Evolutionary conservation across 2,113 vertebrate species (phyloP).

Genomic region (Sebastes schlegelii): DNA sequence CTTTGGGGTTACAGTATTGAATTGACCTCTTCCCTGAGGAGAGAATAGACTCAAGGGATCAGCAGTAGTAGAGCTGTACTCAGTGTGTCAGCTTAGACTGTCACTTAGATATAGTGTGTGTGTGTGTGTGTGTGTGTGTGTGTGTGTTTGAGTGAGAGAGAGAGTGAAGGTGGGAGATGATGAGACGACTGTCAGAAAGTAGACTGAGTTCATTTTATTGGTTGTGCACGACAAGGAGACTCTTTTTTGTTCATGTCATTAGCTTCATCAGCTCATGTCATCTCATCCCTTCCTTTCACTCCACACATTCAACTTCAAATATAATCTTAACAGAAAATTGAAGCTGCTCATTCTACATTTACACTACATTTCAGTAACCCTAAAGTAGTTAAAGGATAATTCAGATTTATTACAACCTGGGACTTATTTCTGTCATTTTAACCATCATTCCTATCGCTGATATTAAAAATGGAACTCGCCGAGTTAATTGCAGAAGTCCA

Average conservation of each 20-base stretch:
- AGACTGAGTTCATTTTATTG: conserved; percentile 45
- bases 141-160: neutral
- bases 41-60: conserved; percentile 82
- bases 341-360: conserved; percentile 64
- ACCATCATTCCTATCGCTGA: conserved; percentile 47
- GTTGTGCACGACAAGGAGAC: conserved; percentile 55
- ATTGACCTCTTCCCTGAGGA: conserved; percentile 79
- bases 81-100: conserved; percentile 76
- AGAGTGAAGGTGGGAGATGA: neutral
- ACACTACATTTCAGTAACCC: conserved; percentile 34
- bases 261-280: conserved; percentile 71
- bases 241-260: conserved; percentile 67
- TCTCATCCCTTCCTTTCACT: conserved; percentile 65
- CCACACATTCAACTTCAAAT: conserved; percentile 65
- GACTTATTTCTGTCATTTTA: conserved; percentile 56
- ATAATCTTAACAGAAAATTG: conserved; percentile 65
- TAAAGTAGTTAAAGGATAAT: conserved; percentile 37
- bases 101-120: conserved; percentile 67
- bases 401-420: conserved; percentile 64
- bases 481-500: conserved; percentile 47
- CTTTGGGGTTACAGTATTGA: conserved; percentile 79
- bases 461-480: conserved; percentile 17
- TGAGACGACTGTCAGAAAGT: conserved; percentile 25
- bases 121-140: conserved; percentile 28
- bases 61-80: conserved; percentile 78